These are phyloP conservation scores for Sorex araneus DNA, from an alignment of 2,113 vertebrate genomes.

Conservation along the genomic window DNA sequence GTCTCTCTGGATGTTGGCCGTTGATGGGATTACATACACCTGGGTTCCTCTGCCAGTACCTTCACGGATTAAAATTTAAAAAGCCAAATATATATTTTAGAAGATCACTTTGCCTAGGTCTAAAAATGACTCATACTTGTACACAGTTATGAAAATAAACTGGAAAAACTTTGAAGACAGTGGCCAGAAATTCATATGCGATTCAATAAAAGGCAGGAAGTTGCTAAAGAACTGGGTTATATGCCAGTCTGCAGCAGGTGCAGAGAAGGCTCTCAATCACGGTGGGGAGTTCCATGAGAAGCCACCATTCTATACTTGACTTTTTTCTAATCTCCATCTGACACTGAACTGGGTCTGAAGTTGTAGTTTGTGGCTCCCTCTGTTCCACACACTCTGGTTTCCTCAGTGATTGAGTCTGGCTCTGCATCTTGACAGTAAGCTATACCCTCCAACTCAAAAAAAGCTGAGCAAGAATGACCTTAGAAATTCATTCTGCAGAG, in stretches of 20 bases:
- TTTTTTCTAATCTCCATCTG: conserved; percentile 46
- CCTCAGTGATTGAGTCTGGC: conserved; percentile 79
- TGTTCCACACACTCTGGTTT: conserved; percentile 63
- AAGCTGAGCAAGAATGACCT: conserved; percentile 70
- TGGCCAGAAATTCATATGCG: conserved; percentile 54
- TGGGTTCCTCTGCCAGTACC: too few relatives aligned
- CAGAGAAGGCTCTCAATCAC: not conserved
- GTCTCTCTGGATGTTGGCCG: too few relatives aligned
- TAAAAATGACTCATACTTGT: not conserved
- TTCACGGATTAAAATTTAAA: conserved; percentile 38
- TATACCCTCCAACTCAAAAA: conserved; percentile 80
- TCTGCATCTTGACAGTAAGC: conserved; percentile 78
- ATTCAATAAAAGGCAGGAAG: conserved; percentile 59
- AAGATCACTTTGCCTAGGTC: not conserved
- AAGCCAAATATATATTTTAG: not conserved
- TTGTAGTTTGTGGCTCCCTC: conserved; percentile 59
- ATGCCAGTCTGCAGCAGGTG: not conserved
- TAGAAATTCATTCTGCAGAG: conserved; percentile 75
- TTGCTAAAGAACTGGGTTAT: not conserved
- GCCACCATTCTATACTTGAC: not conserved
- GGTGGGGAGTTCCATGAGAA: not conserved
- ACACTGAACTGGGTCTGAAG: not conserved
- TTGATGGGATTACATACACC: too few relatives aligned
- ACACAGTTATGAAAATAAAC: conserved; percentile 27
- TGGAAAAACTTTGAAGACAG: conserved; percentile 66